A percentile compares a stretch with the other conserved stretches of the same genome.
Conservation (phyloP, 2,113 vertebrate species). For the Terrapene triunguis region DNA sequence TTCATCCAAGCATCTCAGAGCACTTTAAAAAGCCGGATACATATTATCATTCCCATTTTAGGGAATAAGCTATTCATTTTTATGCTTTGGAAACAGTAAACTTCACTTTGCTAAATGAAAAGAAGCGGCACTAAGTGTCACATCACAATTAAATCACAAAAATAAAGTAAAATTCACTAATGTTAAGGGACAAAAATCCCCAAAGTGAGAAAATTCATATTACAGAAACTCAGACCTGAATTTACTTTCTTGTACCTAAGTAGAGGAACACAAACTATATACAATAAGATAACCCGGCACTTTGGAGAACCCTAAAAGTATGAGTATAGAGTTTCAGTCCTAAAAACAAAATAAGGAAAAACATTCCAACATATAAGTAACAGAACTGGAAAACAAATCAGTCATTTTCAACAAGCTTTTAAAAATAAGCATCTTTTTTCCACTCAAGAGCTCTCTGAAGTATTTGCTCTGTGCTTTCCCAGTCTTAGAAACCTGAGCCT, state of each 20-base stretch:
- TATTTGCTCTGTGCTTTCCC: not conserved
- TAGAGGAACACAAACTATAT: not conserved
- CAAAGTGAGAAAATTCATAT: not conserved
- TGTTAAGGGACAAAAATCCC: not conserved
- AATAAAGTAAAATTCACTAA: not conserved
- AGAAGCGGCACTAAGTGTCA: not conserved
- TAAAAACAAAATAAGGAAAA: not conserved
- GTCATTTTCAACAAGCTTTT: not conserved
- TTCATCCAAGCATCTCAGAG: not conserved
- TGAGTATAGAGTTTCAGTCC: not conserved
- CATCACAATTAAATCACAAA: not conserved
- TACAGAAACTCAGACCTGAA: not conserved
- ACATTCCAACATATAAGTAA: not conserved
- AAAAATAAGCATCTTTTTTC: not conserved
- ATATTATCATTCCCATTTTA: not conserved
- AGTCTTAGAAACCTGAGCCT: not conserved
- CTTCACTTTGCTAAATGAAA: not conserved
- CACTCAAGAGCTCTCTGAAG: not conserved
- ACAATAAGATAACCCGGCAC: not conserved
- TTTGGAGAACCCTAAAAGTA: not conserved
- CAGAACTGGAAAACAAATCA: not conserved
- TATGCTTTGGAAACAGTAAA: not conserved
- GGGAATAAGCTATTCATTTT: not conserved
- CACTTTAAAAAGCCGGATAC: not conserved
- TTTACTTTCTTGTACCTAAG: not conserved